phyloP scores from a whole-genome alignment of 2,113 vertebrate genomes.

The Columbina picui region DNA sequence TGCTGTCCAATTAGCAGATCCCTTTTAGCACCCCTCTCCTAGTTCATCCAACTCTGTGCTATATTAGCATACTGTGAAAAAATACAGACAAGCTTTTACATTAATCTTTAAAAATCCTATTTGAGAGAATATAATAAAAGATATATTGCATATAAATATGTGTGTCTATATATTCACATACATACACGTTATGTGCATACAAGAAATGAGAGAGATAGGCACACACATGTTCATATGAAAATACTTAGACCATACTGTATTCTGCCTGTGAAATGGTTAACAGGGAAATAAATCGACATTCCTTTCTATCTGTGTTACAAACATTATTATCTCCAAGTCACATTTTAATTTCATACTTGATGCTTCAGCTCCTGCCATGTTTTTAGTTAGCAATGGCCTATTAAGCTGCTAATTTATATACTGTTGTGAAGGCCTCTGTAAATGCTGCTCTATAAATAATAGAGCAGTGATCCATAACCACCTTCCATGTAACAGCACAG shows the following conservation, averaged over 20 bases:
- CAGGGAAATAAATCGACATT: constrained; percentile 30
- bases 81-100: not conserved
- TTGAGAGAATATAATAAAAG: not conserved
- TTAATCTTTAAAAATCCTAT: not conserved
- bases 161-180: not conserved
- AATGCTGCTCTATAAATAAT: constrained; percentile 84
- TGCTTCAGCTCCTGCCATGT: constrained; percentile 68
- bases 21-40: constrained; percentile 2
- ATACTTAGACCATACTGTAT: not conserved
- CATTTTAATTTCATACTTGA: constrained; percentile 77
- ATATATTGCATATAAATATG: not conserved
- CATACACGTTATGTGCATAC: not conserved
- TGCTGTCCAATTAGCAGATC: constrained; percentile 62
- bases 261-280: constrained; percentile 45
- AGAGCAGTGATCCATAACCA: constrained; percentile 86
- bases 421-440: constrained; percentile 81
- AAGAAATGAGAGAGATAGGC: not conserved
- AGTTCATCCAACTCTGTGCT: not conserved
- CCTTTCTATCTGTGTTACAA: constrained; percentile 45
- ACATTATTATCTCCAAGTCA: constrained; percentile 56
- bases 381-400: constrained; percentile 78
- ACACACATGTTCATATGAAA: not conserved
- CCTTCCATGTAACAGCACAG: constrained; percentile 77
- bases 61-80: not conserved
- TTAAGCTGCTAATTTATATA: constrained; percentile 87